A percentile compares a stretch with the other conserved stretches of the same genome.
Conservation (phyloP, 2,888 invertebrate genomes). For the Microplitis deprimator region DNA sequence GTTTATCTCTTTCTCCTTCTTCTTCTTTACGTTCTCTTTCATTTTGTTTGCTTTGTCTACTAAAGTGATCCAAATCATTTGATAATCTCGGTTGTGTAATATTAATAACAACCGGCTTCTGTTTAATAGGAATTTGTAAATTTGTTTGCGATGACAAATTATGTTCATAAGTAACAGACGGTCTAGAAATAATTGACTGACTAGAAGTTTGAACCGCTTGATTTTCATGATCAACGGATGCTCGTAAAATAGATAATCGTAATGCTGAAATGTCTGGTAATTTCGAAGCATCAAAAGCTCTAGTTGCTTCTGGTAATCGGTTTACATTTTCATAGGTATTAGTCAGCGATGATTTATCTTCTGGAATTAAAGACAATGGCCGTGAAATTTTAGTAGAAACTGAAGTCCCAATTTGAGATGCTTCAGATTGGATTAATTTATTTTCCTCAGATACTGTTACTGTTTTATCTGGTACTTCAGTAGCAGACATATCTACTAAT, state of each 20-base stretch:
- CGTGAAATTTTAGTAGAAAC: not conserved
- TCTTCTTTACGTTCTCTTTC: not conserved
- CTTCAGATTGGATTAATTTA: too few relatives aligned
- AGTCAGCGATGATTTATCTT: not conserved
- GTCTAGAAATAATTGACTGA: not conserved
- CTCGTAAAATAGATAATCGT: not conserved
- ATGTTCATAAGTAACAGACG: not conserved
- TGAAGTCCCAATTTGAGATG: too few relatives aligned
- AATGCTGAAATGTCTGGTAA: not conserved
- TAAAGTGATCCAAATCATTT: not conserved
- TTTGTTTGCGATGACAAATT: not conserved
- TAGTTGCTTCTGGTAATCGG: not conserved
- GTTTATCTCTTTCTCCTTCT: constrained; percentile 32
- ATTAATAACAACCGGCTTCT: not conserved
- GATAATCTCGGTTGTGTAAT: not conserved
- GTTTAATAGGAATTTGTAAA: not conserved
- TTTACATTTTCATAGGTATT: not conserved
- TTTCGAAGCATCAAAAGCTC: not conserved
- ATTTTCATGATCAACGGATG: not conserved
- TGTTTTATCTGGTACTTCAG: not conserved
- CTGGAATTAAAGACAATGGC: not conserved
- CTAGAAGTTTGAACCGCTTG: not conserved
- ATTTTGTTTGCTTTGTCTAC: not conserved
- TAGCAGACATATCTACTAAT: not conserved
- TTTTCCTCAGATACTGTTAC: too few relatives aligned